phyloP scores from a whole-genome alignment of 1,140 invertebrate genomes.

The Chlorops oryzae region DNA sequence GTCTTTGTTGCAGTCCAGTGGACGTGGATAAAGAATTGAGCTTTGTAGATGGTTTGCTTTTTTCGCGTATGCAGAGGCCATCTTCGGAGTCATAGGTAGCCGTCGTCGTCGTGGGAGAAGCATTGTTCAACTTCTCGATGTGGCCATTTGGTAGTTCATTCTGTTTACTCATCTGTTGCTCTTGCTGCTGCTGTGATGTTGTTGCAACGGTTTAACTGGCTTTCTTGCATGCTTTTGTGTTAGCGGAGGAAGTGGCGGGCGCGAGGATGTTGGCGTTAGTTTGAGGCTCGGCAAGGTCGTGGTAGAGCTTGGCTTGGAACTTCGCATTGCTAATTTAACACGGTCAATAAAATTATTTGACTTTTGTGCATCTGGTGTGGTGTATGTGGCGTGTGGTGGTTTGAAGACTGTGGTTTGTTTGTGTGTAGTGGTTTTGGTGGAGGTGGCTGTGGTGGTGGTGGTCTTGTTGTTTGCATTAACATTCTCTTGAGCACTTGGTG shows the following conservation, averaged over 20 bases:
- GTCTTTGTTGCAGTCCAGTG: background rate
- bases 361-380: background rate
- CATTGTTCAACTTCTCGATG: too few species aligned
- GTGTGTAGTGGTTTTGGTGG: too few species aligned
- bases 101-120: too few species aligned
- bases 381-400: too few species aligned
- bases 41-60: constrained; percentile 1
- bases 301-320: constrained; percentile 10
- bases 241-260: constrained; percentile 15
- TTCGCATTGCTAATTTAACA: constrained; percentile 37
- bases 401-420: too few species aligned
- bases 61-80: too few species aligned
- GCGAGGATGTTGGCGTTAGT: constrained; percentile 1
- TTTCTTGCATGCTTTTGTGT: constrained; percentile 26
- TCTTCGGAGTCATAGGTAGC: too few species aligned
- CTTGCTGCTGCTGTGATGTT: constrained; percentile 8
- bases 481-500: too few species aligned
- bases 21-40: too few species aligned
- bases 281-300: constrained; percentile 1
- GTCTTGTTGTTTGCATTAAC: too few species aligned
- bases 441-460: background rate
- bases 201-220: constrained; percentile 27
- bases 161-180: too few species aligned
- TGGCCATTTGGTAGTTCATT: too few species aligned
- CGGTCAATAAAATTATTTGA: constrained; percentile 30